phyloP scores from a whole-genome alignment of 2,888 invertebrate species.

The Melipona bicolor region DNA sequence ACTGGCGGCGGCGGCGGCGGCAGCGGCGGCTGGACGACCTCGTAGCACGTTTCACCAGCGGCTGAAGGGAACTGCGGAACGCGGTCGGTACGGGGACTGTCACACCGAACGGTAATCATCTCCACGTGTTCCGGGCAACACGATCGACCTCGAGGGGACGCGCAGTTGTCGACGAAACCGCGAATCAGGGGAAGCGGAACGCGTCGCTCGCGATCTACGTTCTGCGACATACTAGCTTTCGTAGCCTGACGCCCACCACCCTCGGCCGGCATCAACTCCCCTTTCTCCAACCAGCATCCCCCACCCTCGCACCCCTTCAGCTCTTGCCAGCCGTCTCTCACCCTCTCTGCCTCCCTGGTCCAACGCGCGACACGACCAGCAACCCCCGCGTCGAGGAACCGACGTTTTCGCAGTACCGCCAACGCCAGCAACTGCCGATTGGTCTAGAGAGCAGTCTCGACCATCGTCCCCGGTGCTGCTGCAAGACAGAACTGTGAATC shows the following conservation, averaged over 20 bases:
- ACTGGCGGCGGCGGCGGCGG: not conserved
- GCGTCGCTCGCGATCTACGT: conserved; percentile 82
- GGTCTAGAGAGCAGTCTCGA: conserved; percentile 6
- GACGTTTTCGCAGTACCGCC: conserved; percentile 64
- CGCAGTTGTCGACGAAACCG: conserved; percentile 46
- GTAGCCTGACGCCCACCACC: conserved; percentile 76
- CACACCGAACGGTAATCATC: conserved; percentile 45
- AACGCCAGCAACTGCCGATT: conserved; percentile 26
- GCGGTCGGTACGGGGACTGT: conserved; percentile 14
- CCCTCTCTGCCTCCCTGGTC: conserved; percentile 37
- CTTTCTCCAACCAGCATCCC: conserved; percentile 50
- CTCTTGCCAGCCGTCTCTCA: conserved; percentile 30
- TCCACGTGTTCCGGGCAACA: conserved; percentile 62
- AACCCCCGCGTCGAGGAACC: conserved; percentile 61
- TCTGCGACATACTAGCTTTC: conserved; percentile 82
- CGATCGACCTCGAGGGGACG: conserved; percentile 49
- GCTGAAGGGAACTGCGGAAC: not conserved
- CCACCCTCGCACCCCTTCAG: conserved; percentile 41
- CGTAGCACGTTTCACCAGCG: not conserved
- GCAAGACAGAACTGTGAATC: conserved; percentile 51
- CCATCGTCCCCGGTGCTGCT: conserved; percentile 28
- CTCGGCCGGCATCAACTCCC: conserved; percentile 67
- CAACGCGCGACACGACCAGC: conserved; percentile 50
- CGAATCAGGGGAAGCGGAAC: conserved; percentile 65
- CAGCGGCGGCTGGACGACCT: not conserved